Conservation (phyloP, 2,888 invertebrate species). For the Sisyra terminalis region DNA sequence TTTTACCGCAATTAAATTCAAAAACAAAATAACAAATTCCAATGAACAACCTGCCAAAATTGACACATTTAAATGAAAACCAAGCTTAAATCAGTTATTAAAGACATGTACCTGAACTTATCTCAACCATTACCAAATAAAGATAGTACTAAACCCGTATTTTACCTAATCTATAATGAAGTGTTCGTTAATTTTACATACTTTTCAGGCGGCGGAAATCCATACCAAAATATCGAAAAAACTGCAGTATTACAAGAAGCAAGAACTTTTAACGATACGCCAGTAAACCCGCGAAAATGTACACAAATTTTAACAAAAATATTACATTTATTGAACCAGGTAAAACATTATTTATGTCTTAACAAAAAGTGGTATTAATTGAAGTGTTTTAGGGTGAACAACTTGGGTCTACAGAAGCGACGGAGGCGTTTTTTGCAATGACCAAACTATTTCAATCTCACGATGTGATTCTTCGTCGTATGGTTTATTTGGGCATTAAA, state of each 20-base stretch:
- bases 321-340: slow-evolving; percentile 87
- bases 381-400: slow-evolving; percentile 51
- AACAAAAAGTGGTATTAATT: background rate
- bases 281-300: slow-evolving; percentile 95
- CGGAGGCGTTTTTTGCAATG: slow-evolving; percentile 98
- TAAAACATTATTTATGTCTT: slow-evolving; percentile 17
- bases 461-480: slow-evolving; percentile 82
- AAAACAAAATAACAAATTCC: background rate
- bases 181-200: slow-evolving; percentile 4
- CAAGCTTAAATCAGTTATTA: no score
- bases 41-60: no score
- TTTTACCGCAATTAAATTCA: background rate
- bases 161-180: no score
- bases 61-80: no score
- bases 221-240: slow-evolving; percentile 87
- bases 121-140: no score
- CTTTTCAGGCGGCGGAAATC: slow-evolving; percentile 53
- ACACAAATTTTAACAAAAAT: slow-evolving; percentile 91
- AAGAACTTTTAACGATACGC: slow-evolving; percentile 92
- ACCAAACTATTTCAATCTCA: slow-evolving; percentile 97
- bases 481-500: slow-evolving; percentile 94
- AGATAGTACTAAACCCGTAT: no score
- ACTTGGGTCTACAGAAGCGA: slow-evolving; percentile 87
- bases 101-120: no score
- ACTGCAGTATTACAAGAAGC: slow-evolving; percentile 95